Base-by-base conservation (phyloP, 2,113 vertebrate species). In the Aegithalos caudatus region DNA sequence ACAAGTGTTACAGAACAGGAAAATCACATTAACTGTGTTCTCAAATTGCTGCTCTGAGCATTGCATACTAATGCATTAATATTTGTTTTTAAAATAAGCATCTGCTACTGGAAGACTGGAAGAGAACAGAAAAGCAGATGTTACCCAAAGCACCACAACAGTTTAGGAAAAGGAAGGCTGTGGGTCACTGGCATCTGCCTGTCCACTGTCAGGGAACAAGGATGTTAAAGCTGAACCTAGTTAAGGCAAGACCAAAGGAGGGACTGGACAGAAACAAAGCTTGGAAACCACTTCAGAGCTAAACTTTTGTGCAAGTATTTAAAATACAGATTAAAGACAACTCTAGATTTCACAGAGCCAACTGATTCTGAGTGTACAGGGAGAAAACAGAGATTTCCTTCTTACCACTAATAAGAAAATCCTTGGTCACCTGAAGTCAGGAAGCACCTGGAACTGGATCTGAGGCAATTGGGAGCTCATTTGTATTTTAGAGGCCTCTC, bases 61-160 rank as follows among this genome's bases (percentile, higher is more conserved):
- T 61, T 91, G 94, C 96, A 96, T 96, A 94, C 92, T 97, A 96
- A 97, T 85, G 86, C 6, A 94, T 91, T 94, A 95, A 94, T 92
- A 96, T 93, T 91, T 90, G 73, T 88, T 95, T 96, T 95, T 95
- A 94, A 96, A 97, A 94, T 84, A 96, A 96, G 86, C 91, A 94
- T 97, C 89, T 94, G 93, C 88, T 97, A 38, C 72, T 66, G 58
- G 51, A 95, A 94, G 67, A 67, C 76, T 81, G 56, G 65, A 94
- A 58, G 54, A 80, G 61, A 74, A 35, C 45, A 64, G 56, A 69
- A 87, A 88, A 81, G 45, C 16, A 14, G 76, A 86, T 88, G 45
- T 50, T 79, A 74, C 45, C 53, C 76, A 81, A 87, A 93, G 53
- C 10, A 4, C 56, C 28, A 16, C 0, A 0, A 61, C 23, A 44